phyloP scores from a whole-genome alignment of 2,797 vertebrate genomes.

The Agapornis canus region DNA sequence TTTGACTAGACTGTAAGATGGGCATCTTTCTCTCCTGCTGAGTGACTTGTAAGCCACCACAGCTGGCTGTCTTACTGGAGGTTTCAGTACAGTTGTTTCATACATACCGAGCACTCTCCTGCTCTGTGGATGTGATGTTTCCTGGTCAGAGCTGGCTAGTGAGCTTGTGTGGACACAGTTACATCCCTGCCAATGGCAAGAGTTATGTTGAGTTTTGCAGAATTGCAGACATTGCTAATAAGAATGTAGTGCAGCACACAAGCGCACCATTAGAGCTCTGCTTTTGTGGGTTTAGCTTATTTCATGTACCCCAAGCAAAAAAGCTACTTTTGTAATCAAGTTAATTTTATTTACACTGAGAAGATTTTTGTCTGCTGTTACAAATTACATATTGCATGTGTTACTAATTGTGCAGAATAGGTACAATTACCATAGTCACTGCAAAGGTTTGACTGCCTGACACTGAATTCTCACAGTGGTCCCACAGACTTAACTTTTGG shows the following conservation, averaged over 20 bases:
- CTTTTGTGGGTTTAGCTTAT: not conserved
- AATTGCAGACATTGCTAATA: not conserved
- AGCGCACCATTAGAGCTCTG: not conserved
- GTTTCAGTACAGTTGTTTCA: not conserved
- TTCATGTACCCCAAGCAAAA: not conserved
- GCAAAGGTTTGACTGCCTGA: not conserved
- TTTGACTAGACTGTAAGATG: not conserved
- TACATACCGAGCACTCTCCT: accelerated
- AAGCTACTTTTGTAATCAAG: not conserved
- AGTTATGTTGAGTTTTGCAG: not conserved
- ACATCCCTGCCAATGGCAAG: not conserved
- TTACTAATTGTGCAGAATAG: not conserved
- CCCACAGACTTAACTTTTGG: not conserved
- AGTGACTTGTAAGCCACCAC: not conserved
- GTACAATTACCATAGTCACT: not conserved
- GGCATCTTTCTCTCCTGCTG: not conserved
- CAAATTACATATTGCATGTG: not conserved
- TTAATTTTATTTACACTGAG: not conserved
- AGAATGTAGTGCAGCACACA: not conserved
- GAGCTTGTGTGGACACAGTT: not conserved
- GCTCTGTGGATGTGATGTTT: not conserved
- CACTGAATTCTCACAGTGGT: not conserved
- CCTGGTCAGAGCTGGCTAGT: not conserved
- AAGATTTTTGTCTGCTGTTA: not conserved
- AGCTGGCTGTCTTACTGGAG: not conserved